Evolutionary conservation across 1,140 invertebrate species (phyloP).

Genomic region (Lepidostoma basale): DNA sequence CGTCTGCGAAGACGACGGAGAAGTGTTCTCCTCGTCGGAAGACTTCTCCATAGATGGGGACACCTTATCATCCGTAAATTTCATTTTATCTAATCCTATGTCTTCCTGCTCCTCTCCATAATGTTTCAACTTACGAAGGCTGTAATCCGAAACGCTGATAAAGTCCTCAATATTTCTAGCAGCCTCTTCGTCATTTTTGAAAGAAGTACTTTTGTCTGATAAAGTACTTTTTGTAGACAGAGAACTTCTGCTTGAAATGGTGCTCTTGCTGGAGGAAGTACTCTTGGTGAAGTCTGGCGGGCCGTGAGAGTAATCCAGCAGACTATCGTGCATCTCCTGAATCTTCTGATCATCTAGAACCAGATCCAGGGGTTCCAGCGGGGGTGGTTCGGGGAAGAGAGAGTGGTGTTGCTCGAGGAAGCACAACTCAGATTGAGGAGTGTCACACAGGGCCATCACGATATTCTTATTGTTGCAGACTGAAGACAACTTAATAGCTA

Average conservation of each 20-base stretch:
- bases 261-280: background rate
- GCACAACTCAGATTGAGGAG: slow-evolving; percentile 51
- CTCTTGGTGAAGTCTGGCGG: background rate
- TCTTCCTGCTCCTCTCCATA: slow-evolving; percentile 1
- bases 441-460: slow-evolving; percentile 57
- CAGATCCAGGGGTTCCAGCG: slow-evolving; percentile 55
- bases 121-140: background rate
- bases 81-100: background rate
- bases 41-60: slow-evolving; percentile 54
- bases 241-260: too few relatives aligned
- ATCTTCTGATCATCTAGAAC: slow-evolving; percentile 56
- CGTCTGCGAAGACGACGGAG: slow-evolving; percentile 48
- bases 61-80: background rate
- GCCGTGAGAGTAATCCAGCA: slow-evolving; percentile 6
- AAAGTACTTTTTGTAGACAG: background rate
- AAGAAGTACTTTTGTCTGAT: background rate
- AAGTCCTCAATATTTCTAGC: slow-evolving; percentile 11
- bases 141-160: slow-evolving; percentile 8
- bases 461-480: slow-evolving; percentile 58
- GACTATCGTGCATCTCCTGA: slow-evolving; percentile 55
- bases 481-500: slow-evolving; percentile 51
- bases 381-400: slow-evolving; percentile 52
- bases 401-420: slow-evolving; percentile 59
- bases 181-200: background rate
- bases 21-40: slow-evolving; percentile 56